Evolutionary conservation across 2,797 vertebrate genomes (phyloP).

Genomic region (Spinus pinus): DNA sequence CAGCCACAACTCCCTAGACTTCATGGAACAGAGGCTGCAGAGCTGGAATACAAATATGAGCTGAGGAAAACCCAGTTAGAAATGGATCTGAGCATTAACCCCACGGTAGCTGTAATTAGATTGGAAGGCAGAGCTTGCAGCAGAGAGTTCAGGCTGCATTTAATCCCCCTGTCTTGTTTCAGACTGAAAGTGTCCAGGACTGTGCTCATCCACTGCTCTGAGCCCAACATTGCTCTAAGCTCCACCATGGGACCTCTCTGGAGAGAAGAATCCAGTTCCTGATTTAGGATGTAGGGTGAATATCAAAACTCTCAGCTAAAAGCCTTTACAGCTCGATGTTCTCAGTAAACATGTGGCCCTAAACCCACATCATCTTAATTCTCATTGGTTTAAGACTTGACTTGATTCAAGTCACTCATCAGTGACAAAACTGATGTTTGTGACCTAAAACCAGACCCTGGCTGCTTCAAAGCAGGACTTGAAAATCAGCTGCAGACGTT

Average conservation of each 20-base stretch:
- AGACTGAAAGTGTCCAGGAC: not conserved
- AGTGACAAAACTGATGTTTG: not conserved
- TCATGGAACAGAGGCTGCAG: not conserved
- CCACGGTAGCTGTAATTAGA: not conserved
- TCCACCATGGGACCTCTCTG: not conserved
- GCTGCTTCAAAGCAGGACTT: not conserved
- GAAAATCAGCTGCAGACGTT: not conserved
- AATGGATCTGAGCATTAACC: not conserved
- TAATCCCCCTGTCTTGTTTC: not conserved
- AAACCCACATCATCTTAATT: not conserved
- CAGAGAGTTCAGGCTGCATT: not conserved
- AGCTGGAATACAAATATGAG: not conserved
- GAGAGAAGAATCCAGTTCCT: not conserved
- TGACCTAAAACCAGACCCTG: not conserved
- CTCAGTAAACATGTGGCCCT: not conserved
- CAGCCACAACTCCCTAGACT: not conserved
- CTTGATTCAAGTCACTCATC: not conserved
- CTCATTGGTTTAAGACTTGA: not conserved
- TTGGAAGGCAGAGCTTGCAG: not conserved
- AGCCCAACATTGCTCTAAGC: not conserved
- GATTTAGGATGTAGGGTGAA: not conserved
- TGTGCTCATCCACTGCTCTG: not conserved
- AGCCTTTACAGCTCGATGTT: not conserved
- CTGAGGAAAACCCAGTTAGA: not conserved
- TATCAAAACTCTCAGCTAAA: not conserved